Conservation (phyloP, 2,113 vertebrate genomes). For the Columba janthina region DNA sequence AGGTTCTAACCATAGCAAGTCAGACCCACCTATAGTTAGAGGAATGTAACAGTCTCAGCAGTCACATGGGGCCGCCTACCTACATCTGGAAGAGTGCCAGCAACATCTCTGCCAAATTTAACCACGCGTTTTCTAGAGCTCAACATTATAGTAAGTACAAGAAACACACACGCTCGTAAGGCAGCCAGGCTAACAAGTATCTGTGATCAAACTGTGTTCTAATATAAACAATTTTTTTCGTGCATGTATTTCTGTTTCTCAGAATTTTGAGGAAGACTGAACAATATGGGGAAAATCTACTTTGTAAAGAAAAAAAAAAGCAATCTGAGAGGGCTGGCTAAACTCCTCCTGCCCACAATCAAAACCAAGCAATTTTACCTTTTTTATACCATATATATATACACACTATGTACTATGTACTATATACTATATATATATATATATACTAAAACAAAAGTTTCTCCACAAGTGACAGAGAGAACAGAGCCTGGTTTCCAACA, state of each 20-base stretch:
- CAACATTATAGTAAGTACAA: background rate
- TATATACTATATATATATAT: background rate
- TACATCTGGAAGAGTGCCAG: background rate
- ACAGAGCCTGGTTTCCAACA: background rate
- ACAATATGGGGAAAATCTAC: background rate
- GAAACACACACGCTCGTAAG: background rate
- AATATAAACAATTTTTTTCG: background rate
- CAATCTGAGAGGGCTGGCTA: background rate
- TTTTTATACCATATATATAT: background rate
- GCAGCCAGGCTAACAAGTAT: background rate
- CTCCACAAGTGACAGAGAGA: background rate
- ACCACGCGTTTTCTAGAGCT: background rate
- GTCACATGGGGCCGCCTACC: background rate
- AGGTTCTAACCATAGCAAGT: background rate
- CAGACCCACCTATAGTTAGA: background rate
- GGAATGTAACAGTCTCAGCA: background rate
- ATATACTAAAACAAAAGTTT: background rate
- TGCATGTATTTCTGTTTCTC: background rate
- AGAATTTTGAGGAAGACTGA: background rate
- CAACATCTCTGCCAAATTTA: background rate
- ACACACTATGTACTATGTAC: no score
- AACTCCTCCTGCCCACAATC: background rate
- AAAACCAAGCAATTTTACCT: background rate
- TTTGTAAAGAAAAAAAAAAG: background rate
- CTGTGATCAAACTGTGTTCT: background rate